Evolutionary conservation across 2,797 vertebrate species (phyloP).

Genomic region (Paramormyrops hopkinsi): DNA sequence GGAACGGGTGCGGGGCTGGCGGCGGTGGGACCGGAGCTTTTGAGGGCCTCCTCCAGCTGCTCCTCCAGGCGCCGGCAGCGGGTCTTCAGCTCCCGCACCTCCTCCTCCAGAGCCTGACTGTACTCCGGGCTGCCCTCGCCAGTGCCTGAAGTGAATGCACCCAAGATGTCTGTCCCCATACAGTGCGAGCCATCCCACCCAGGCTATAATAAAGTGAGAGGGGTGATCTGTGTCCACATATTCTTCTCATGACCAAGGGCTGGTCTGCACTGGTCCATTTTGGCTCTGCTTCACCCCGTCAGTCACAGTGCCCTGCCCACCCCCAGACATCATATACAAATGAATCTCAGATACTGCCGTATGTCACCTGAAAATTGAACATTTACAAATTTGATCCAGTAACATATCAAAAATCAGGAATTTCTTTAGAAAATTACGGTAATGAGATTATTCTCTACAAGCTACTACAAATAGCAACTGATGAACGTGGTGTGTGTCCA

Average conservation of each 20-base stretch:
- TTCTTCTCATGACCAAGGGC: not conserved
- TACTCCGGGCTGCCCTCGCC: slow-evolving; percentile 42
- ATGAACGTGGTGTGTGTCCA: not conserved
- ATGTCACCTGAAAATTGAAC: not conserved
- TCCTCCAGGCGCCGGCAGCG: slow-evolving; percentile 48
- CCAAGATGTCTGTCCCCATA: not conserved
- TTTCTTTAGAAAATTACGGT: not conserved
- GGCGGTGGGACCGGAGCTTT: not conserved
- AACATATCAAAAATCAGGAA: not conserved
- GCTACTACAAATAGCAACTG: no score
- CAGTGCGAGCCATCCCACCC: not conserved
- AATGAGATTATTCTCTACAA: no score
- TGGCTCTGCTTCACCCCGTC: not conserved
- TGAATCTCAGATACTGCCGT: not conserved
- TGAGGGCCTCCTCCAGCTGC: slow-evolving; percentile 40
- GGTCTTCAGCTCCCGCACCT: slow-evolving; percentile 50
- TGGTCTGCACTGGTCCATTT: not conserved
- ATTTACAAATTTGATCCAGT: not conserved
- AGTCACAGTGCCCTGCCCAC: no score
- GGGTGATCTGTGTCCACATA: not conserved
- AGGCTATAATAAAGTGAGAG: not conserved
- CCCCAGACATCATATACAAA: not conserved
- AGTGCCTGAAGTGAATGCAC: not conserved
- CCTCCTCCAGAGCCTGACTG: slow-evolving; percentile 52
- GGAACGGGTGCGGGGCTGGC: not conserved